These are phyloP conservation scores for Buceros bicornis DNA, from an alignment of 2,797 vertebrate species.

Conservation along the genomic window DNA sequence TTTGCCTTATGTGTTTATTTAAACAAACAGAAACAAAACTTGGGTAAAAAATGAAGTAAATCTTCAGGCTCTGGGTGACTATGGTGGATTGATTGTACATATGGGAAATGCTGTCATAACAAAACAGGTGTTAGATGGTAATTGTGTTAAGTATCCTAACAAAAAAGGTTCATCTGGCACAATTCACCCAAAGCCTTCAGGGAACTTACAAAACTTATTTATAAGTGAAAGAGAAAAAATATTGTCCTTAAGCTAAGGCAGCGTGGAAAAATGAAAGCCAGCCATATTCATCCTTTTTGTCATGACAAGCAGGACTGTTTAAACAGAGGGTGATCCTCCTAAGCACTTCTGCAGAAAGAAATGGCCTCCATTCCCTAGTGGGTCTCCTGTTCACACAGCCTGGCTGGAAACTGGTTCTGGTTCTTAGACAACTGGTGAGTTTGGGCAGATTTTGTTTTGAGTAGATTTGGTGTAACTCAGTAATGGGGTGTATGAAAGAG, in stretches of 20 bases:
- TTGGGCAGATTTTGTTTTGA: neutral
- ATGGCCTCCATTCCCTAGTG: neutral
- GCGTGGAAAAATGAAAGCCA: neutral
- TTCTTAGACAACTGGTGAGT: neutral
- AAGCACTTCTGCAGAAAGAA: neutral
- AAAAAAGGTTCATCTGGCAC: conserved; percentile 31
- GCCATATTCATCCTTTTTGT: neutral
- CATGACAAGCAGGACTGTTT: neutral
- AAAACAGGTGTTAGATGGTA: conserved; percentile 30
- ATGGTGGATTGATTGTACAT: neutral
- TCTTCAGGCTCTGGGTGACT: neutral
- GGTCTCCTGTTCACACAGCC: neutral
- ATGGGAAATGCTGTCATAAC: conserved; percentile 18
- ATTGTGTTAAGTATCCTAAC: conserved; percentile 23
- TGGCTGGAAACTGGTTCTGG: neutral
- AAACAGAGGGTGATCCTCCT: neutral
- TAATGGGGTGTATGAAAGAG: neutral
- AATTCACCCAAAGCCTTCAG: neutral
- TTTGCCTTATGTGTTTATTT: neutral
- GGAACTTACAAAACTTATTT: neutral
- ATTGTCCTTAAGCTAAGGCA: neutral
- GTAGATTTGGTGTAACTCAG: neutral
- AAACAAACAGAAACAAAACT: conserved; percentile 35
- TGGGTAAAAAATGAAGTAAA: neutral
- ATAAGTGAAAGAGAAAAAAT: neutral